Evolutionary conservation across 2,888 invertebrate genomes (phyloP).

Genomic region (Monoplex corrugatus): DNA sequence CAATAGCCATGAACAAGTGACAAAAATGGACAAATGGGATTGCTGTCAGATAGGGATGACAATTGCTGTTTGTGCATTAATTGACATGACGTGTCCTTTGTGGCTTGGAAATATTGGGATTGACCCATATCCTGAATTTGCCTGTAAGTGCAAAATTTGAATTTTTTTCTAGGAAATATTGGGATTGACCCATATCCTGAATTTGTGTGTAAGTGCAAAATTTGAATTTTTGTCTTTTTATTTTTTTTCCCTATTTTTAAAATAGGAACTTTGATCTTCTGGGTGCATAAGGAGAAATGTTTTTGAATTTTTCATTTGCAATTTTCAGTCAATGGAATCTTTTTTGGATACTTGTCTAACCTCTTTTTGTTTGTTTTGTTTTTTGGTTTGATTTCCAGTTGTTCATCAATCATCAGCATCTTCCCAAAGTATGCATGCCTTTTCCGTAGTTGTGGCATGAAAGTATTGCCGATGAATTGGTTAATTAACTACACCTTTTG

Average conservation of each 20-base stretch:
- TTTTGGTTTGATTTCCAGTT: slow-evolving; percentile 13
- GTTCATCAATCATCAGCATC: neutral
- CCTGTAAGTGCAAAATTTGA: neutral
- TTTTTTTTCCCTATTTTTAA: neutral
- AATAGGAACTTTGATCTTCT: no score
- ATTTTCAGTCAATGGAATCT: no score
- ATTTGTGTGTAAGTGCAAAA: neutral
- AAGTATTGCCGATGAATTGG: neutral
- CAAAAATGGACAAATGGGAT: no score
- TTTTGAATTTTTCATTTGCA: no score
- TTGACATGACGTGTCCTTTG: no score
- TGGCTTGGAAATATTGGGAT: neutral
- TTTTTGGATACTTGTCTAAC: no score
- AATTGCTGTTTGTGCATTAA: no score
- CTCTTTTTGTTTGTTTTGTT: neutral
- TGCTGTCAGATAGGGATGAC: no score
- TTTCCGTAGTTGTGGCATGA: neutral
- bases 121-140: neutral
- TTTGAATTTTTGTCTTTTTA: neutral
- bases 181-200: neutral
- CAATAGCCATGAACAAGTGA: no score
- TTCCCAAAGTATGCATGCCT: slow-evolving; percentile 11
- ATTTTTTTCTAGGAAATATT: neutral
- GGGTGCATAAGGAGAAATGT: no score
- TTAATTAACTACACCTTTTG: neutral